A percentile compares a stretch with the other conserved stretches of the same genome.
These are phyloP conservation scores for Meles meles DNA, from an alignment of 2,113 vertebrate genomes.

Conservation along the genomic window DNA sequence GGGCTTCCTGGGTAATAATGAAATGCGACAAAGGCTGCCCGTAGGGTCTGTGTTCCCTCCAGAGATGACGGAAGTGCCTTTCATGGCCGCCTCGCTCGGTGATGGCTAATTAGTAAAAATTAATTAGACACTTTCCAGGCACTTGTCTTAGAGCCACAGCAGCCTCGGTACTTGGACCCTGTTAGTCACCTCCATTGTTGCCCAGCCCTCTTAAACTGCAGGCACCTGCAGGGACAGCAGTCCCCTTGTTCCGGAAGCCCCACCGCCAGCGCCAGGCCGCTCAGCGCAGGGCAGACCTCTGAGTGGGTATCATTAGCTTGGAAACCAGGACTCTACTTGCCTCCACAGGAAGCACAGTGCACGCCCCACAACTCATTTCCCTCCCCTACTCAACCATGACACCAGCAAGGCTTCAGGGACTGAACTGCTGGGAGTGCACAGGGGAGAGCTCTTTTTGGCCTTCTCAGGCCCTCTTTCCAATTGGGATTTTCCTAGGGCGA, in stretches of 20 bases:
- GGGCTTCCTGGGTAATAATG: neutral
- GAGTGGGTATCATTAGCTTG: neutral
- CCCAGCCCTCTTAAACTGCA: neutral
- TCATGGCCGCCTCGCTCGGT: neutral
- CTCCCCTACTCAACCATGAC: neutral
- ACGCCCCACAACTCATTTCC: neutral
- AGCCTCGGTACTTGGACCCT: neutral
- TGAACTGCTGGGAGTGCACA: fast-evolving
- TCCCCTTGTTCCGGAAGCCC: neutral
- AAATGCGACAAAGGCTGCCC: neutral
- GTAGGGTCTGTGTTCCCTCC: neutral
- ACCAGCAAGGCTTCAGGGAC: neutral
- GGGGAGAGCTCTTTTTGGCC: fast-evolving
- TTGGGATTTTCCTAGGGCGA: neutral
- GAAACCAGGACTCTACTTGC: neutral
- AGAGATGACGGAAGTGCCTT: neutral
- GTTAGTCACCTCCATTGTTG: neutral
- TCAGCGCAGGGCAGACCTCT: neutral
- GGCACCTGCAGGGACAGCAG: neutral
- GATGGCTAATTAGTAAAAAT: slow-evolving; percentile 53
- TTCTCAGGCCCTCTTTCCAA: neutral
- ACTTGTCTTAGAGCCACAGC: slow-evolving; percentile 16
- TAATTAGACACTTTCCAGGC: slow-evolving; percentile 64
- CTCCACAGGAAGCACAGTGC: fast-evolving
- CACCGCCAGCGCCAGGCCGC: neutral